These are phyloP conservation scores for Leptopterna dolabrata DNA, from an alignment of 2,888 invertebrate species.

Conservation along the genomic window DNA sequence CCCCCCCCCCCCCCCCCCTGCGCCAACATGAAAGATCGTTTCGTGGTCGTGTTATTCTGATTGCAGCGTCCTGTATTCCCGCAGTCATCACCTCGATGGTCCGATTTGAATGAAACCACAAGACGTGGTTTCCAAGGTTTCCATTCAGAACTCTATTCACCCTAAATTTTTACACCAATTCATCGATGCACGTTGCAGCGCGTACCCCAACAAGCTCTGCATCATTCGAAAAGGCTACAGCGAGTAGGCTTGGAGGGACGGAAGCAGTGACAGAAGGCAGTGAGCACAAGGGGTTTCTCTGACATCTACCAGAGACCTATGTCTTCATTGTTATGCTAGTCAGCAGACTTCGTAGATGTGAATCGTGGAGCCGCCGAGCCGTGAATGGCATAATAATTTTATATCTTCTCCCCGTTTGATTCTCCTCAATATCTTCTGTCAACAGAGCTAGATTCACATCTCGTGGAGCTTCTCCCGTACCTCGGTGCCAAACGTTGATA, in stretches of 20 bases:
- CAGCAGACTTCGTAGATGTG: not conserved
- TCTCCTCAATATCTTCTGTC: not conserved
- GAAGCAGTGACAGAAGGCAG: not conserved
- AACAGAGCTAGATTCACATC: not conserved
- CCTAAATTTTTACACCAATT: too few relatives aligned
- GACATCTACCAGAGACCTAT: not conserved
- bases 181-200: too few relatives aligned
- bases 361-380: not conserved
- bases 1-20: too few relatives aligned
- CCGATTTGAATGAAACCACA: too few relatives aligned
- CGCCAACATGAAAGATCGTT: too few relatives aligned
- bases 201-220: too few relatives aligned
- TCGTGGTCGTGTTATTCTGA: too few relatives aligned
- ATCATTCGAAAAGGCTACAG: not conserved
- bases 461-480: not conserved
- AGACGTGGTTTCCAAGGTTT: too few relatives aligned
- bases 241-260: not conserved
- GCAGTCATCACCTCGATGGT: too few relatives aligned
- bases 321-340: not conserved
- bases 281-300: not conserved
- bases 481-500: too few relatives aligned
- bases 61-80: too few relatives aligned
- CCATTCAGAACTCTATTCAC: too few relatives aligned
- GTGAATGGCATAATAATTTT: not conserved
- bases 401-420: not conserved